A percentile compares a stretch with the other conserved stretches of the same genome.
phyloP scores from a whole-genome alignment of 2,797 vertebrate species.

The Fistularia tabacaria region DNA sequence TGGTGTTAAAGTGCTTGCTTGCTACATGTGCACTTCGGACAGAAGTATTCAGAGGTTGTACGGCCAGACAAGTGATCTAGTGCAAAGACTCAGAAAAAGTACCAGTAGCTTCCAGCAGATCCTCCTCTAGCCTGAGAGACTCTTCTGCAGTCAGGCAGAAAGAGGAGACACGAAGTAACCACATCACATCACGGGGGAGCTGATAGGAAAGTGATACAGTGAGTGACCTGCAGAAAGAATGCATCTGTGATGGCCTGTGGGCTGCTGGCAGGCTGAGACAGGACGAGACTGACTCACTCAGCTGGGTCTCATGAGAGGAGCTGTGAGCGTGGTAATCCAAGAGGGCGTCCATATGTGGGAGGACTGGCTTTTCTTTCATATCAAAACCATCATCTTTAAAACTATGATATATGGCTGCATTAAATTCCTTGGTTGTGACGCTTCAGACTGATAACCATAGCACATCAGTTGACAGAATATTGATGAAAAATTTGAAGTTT shows the following conservation, averaged over 20 bases:
- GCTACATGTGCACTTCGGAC: constrained; percentile 18
- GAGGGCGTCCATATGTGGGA: constrained; percentile 56
- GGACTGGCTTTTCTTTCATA: constrained; percentile 51
- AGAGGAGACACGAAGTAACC: constrained; percentile 35
- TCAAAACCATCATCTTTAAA: constrained; percentile 43
- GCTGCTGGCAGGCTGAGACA: constrained; percentile 43
- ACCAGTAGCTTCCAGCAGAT: constrained; percentile 30
- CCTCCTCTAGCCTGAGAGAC: constrained; percentile 34
- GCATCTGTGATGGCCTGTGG: constrained; percentile 43
- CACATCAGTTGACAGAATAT: too few species aligned
- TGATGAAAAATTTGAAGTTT: constrained; percentile 2
- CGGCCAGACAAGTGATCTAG: constrained; percentile 40
- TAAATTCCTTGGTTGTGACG: too few species aligned
- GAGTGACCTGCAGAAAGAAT: constrained; percentile 58
- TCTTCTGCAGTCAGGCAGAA: constrained; percentile 44
- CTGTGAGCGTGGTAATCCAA: constrained; percentile 47
- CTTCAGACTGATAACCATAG: too few species aligned
- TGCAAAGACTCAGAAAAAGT: constrained; percentile 16
- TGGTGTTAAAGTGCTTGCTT: constrained; percentile 14
- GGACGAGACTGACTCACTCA: constrained; percentile 59
- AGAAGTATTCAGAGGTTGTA: constrained; percentile 33
- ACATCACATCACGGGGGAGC: constrained; percentile 29
- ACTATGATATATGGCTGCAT: constrained; percentile 36
- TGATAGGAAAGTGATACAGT: constrained; percentile 48
- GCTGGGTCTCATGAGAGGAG: constrained; percentile 42